phyloP scores from a whole-genome alignment of 1,140 invertebrate genomes.

The Orchestia grillus region DNA sequence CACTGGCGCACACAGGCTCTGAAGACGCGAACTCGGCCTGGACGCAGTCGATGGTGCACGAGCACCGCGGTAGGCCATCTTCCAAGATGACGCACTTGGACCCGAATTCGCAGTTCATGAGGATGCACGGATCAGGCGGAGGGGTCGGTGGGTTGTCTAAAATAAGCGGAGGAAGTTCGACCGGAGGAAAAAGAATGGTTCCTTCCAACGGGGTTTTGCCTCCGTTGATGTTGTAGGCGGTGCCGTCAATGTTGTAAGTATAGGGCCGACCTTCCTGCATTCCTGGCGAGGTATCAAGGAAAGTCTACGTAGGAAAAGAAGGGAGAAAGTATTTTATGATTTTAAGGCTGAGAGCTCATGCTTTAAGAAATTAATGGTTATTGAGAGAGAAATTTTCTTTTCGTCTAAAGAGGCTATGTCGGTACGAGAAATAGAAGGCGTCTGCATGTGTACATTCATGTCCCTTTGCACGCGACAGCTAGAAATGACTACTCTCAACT shows the following conservation, averaged over 20 bases:
- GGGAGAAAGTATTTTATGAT: neutral
- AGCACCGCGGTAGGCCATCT: slow-evolving; percentile 84
- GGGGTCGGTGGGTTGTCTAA: slow-evolving; percentile 19
- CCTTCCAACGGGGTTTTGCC: slow-evolving; percentile 10
- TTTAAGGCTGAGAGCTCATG: neutral
- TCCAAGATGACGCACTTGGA: slow-evolving; percentile 82
- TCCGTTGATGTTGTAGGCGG: slow-evolving; percentile 29
- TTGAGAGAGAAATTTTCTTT: neutral
- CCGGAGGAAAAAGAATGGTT: slow-evolving; percentile 10
- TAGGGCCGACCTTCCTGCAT: slow-evolving; percentile 42
- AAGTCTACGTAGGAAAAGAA: neutral
- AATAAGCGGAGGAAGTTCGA: slow-evolving; percentile 38
- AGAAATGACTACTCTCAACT: neutral
- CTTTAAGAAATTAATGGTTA: neutral
- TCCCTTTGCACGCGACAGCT: neutral
- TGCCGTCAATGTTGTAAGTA: slow-evolving; percentile 39
- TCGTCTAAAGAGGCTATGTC: neutral
- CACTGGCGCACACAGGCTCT: slow-evolving; percentile 85
- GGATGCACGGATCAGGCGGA: slow-evolving; percentile 58
- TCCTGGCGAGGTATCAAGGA: slow-evolving; percentile 14
- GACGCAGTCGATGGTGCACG: slow-evolving; percentile 79
- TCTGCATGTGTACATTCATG: neutral
- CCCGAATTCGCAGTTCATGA: slow-evolving; percentile 59
- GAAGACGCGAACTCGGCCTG: slow-evolving; percentile 77
- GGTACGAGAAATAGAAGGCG: neutral